These are phyloP conservation scores for Tachysurus vachellii DNA, from an alignment of 2,113 vertebrate species.

Conservation along the genomic window DNA sequence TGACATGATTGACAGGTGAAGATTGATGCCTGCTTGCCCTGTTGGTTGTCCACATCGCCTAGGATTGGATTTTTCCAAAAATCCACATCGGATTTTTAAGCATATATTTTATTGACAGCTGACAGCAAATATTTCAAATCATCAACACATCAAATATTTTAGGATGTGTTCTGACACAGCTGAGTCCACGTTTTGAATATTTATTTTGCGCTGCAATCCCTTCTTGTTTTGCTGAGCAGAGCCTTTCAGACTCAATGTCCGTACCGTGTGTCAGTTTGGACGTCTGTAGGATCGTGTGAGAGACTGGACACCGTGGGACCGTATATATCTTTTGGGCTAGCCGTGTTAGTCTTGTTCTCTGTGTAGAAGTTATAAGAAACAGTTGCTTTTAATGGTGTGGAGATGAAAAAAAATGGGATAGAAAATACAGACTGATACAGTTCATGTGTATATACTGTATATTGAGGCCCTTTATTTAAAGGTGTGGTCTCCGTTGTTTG, in stretches of 20 bases:
- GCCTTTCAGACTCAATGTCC: not conserved
- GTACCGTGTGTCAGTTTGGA: not conserved
- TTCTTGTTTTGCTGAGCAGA: not conserved
- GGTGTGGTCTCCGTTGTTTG: too few relatives aligned
- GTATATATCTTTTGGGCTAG: not conserved
- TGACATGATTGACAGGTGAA: not conserved
- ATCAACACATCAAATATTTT: slow-evolving; percentile 9
- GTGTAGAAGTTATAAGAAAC: not conserved
- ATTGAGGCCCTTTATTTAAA: too few relatives aligned
- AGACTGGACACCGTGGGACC: not conserved
- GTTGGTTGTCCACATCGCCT: not conserved
- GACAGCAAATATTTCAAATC: too few relatives aligned
- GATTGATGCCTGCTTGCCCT: not conserved
- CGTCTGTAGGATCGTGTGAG: not conserved
- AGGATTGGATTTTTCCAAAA: not conserved
- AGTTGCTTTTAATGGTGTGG: not conserved
- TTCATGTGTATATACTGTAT: not conserved
- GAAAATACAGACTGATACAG: not conserved
- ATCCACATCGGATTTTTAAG: too few relatives aligned
- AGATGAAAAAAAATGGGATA: not conserved
- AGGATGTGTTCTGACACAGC: not conserved
- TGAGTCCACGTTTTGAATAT: not conserved
- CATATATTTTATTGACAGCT: not conserved
- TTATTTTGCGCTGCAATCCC: not conserved
- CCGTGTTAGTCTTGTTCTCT: not conserved